Base-by-base conservation (phyloP, 2,888 invertebrate species). In the Teleogryllus oceanicus region DNA sequence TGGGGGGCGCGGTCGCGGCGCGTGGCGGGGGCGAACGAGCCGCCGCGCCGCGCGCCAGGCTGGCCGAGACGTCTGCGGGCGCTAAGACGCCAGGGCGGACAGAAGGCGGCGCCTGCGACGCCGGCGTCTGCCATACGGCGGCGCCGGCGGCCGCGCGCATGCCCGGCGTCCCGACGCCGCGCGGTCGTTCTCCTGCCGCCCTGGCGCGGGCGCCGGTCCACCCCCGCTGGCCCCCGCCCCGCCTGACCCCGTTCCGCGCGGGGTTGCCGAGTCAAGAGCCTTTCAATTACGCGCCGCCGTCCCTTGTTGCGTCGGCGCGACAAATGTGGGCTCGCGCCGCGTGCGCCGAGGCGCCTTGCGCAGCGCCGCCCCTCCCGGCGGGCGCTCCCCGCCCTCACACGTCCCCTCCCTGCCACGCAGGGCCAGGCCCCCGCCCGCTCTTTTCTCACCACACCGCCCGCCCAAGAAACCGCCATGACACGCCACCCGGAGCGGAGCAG, bases 71-170 rank as follows among this genome's bases (percentile, higher is more conserved):
- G 37, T 37, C 37, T 37, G 62, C 62, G 62, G 62, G 62, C 16
- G 62, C n/a, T 62, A 62, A 62, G 62, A 62, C 62, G 62, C n/a
- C 62, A n/a, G n/a, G n/a, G 62, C 62, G 62, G 62, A n/a, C 37
- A 62, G 62, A 62, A 62, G 62, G 62, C 62, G 62, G 16, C 1
- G 62, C 62, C 62, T 62, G 62, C 16, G 16, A n/a, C 62, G 62
- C 62, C 16, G 62, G 62, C 62, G 62, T 62, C 62, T 62, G 62
- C 62, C 62, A 62, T 62, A 62, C 62, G 62, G n/a, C 12, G 62
- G 62, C 62, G 16, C n/a, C 62, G 10, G 4, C 62, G 62, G 16
- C 62, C 16, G 16, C 62, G 62, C 62, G 62, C 62, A 62, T 62
- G 62, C 62, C 62, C 62, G 62, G 16, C 62, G 62, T n/a, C 62